Evolutionary conservation across 2,113 vertebrate genomes (phyloP), one percentile per base, ranked within the genome.

Genomic region (Chaetodon trifascialis): DNA sequence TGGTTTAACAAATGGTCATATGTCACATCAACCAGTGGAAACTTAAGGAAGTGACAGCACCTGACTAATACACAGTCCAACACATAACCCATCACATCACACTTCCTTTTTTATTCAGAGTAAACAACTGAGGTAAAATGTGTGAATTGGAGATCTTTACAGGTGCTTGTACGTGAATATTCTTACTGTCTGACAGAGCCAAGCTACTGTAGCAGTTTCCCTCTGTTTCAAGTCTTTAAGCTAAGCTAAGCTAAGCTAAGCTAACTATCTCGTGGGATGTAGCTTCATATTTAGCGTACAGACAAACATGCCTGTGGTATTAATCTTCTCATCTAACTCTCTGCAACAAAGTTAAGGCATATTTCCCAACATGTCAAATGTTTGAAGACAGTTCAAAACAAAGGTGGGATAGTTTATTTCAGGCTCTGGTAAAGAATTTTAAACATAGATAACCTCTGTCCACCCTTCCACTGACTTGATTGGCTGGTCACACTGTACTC

Each of bases 211-310:
- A 21, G 19, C 11, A 4, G 49, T 55, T 42, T 70, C 51, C 8
- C 51, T 52, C 11, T 30, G 4, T 23, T 58, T 30, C 15, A 7
- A 19, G 38, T 72, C 23, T 49, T 30, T 3, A 34, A 30, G n/a
- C 63, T 46, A 34, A 67, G n/a, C 63, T 46, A 34, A 67, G 65
- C 44, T 58, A 58, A 44, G n/a, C 40, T 58, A 30, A 42, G 38
- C 40, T 58, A 30, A 55, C 14, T 7, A 11, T 10, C 51, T 23
- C 21, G 12, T 14, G 11, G 19, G 44, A 2, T 25, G 6, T 30
- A 30, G 30, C 30, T 42, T 75, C 16, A 52, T 25, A 25, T 42
- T 64, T 4, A 64, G 0, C 2, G 2, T 6, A 10, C 46, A 63
- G 5, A 19, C 30, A 30, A 30, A 30, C 5, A 59, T 67, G 17